A percentile compares a stretch with the other conserved stretches of the same genome.
Evolutionary conservation across 2,888 invertebrate genomes (phyloP).

Genomic region (Melieria picta): DNA sequence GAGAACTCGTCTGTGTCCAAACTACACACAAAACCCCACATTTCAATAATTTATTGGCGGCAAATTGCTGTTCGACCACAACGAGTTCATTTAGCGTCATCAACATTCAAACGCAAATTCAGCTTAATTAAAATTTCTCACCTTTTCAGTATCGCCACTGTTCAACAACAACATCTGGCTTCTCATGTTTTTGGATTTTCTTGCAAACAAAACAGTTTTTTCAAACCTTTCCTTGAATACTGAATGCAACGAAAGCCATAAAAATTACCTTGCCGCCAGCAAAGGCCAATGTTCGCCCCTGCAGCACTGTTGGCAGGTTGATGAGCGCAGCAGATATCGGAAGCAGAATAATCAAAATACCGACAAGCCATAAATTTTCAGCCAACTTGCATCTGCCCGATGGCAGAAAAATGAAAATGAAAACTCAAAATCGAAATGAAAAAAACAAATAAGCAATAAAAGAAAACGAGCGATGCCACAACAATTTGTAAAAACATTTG

Average conservation of each 20-base stretch:
- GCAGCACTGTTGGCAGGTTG: background rate
- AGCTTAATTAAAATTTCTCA: too few relatives aligned
- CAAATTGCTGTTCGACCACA: too few relatives aligned
- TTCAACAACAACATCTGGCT: too few relatives aligned
- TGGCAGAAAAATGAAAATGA: background rate
- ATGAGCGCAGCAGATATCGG: background rate
- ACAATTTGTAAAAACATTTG: constrained; percentile 5
- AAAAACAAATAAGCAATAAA: background rate
- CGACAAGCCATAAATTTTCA: constrained; percentile 43
- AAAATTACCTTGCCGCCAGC: too few relatives aligned
- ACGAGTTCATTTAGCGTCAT: too few relatives aligned
- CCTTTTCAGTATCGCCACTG: too few relatives aligned
- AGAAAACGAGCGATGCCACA: background rate
- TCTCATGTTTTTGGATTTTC: too few relatives aligned
- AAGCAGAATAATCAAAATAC: constrained; percentile 20
- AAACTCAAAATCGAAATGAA: background rate
- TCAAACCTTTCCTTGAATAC: background rate
- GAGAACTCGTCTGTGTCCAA: too few relatives aligned
- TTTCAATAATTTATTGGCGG: too few relatives aligned
- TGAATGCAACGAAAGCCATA: background rate
- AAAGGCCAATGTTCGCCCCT: constrained; percentile 39
- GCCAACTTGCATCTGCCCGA: constrained; percentile 1
- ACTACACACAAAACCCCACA: too few relatives aligned
- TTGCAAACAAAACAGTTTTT: too few relatives aligned
- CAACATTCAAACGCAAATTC: too few relatives aligned